Percentiles rank a stretch among this genome's conserved stretches.
Conservation (phyloP, 2,797 vertebrate genomes). For the Cirrhinus mrigala region DNA sequence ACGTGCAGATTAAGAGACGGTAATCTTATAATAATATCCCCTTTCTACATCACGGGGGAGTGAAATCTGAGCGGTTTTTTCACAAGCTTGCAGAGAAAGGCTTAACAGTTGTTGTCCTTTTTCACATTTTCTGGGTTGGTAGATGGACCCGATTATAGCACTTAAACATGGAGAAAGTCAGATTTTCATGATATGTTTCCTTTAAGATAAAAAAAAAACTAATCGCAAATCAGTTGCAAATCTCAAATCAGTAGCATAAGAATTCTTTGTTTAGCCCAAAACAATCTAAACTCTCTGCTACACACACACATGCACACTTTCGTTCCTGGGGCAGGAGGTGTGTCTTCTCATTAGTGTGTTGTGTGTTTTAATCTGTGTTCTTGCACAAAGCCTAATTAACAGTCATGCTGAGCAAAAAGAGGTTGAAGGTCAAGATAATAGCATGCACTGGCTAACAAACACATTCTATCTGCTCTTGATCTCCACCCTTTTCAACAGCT, state of each 20-base stretch:
- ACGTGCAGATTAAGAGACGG: too few species aligned
- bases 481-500: neutral
- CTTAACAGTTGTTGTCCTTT: too few species aligned
- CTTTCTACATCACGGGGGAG: too few species aligned
- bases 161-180: too few species aligned
- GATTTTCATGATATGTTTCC: too few species aligned
- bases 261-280: neutral
- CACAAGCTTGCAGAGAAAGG: too few species aligned
- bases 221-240: neutral
- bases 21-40: too few species aligned
- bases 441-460: neutral
- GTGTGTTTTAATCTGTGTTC: slow-evolving; percentile 28
- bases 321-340: slow-evolving; percentile 5
- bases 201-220: too few species aligned
- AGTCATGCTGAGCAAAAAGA: neutral
- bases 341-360: slow-evolving; percentile 9
- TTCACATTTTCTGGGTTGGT: too few species aligned
- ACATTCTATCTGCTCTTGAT: slow-evolving; percentile 20
- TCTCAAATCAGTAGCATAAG: neutral
- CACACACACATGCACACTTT: neutral
- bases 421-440: slow-evolving; percentile 19
- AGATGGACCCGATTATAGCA: too few species aligned
- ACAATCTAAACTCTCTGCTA: neutral
- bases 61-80: too few species aligned
- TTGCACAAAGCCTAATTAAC: slow-evolving; percentile 28